phyloP scores from a whole-genome alignment of 2,888 invertebrate species.

The Neoscelio sp. region DNA sequence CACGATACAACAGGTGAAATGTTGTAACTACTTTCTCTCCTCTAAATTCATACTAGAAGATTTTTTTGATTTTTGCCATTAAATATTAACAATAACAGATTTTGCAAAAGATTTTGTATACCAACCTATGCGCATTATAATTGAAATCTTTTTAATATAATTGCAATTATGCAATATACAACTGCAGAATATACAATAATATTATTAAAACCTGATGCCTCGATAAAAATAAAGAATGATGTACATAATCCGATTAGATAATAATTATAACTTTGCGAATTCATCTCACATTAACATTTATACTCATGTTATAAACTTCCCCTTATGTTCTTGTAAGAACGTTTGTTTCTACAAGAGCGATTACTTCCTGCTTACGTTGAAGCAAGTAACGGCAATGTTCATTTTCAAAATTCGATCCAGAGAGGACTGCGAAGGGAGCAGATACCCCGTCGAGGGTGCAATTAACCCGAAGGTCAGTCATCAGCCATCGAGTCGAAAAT shows the following conservation, averaged over 20 bases:
- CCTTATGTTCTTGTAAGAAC: constrained; percentile 8
- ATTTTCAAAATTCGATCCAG: constrained; percentile 58
- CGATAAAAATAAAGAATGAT: background rate
- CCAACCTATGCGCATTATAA: too few species aligned
- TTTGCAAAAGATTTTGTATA: too few species aligned
- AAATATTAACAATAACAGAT: background rate
- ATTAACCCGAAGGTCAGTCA: constrained; percentile 77
- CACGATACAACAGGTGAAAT: constrained; percentile 62
- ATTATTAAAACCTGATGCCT: too few species aligned
- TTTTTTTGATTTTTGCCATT: background rate
- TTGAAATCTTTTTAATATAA: constrained; percentile 18
- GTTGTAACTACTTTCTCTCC: constrained; percentile 60
- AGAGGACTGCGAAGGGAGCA: constrained; percentile 49
- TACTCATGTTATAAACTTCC: constrained; percentile 12
- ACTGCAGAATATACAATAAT: too few species aligned
- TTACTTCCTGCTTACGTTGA: constrained; percentile 21
- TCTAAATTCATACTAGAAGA: constrained; percentile 11
- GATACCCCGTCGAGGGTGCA: constrained; percentile 74
- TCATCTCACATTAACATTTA: constrained; percentile 22
- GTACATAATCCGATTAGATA: constrained; percentile 21
- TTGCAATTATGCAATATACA: background rate
- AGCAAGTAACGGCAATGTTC: constrained; percentile 49
- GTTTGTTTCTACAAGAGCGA: constrained; percentile 19
- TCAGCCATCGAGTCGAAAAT: constrained; percentile 64
- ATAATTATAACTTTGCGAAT: constrained; percentile 35